Evolutionary conservation across 2,888 invertebrate genomes (phyloP), one percentile per base, ranked within the genome.

Genomic region (Noctua pronuba): DNA sequence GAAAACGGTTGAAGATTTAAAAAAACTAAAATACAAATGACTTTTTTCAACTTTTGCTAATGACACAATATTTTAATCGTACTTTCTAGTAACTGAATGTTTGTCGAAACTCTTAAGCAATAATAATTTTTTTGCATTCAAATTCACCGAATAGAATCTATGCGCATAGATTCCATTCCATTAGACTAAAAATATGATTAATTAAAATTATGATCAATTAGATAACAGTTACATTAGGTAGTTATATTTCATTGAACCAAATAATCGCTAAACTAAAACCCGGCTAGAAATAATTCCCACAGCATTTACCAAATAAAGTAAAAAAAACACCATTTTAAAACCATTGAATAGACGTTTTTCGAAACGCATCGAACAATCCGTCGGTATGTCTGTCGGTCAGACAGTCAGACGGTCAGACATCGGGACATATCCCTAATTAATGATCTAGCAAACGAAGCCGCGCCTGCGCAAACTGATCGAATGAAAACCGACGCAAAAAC

Each of bases 371-470:
- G 72, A 86, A 88, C 86, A 89, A 89, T 89, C 89, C 86, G 82
- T 88, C 84, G 86, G 80, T 79, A 65, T 76, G 81, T 84, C 82
- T 86, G 83, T 79, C 77, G 78, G 88, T 89, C 86, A 86, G 88
- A 89, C 90, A 83, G 91, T 87, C 91, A 88, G 90, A 89, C 90
- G 83, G 91, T 87, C 91, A 88, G 90, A 91, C 88, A 88, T 86
- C 88, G 73, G 60, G 88, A 88, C 86, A 86, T 86, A 89, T 94
- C 92, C 94, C 94, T 95, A 95, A 95, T 95, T 95, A 95, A 95
- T 95, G 94, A 94, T 90, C 90, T 88, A 90, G 92, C 92, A 91
- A 92, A 92, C 88, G 93, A 91, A 90, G 93, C 92, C 92, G 94
- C 89, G 89, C 89, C 85, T 84, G 86, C 68, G 64, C 87, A 79